A percentile compares a stretch with the other conserved stretches of the same genome.
phyloP scores from a whole-genome alignment of 2,888 invertebrate species.

The Macrophya annulata region DNA sequence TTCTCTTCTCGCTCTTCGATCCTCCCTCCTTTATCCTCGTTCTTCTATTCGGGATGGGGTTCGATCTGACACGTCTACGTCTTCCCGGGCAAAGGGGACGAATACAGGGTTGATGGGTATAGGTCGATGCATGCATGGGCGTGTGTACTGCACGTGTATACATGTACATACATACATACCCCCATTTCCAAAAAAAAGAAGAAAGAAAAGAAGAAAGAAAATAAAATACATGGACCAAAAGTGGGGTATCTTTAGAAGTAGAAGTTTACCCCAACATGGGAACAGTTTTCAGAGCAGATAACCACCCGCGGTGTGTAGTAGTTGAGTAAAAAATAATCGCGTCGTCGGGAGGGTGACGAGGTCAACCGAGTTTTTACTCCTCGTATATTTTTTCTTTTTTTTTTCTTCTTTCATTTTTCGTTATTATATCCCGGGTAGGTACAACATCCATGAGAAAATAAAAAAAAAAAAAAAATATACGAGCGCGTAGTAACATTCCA shows the following conservation, averaged over 20 bases:
- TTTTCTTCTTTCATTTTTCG: too few relatives aligned
- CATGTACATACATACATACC: background rate
- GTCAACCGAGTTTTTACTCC: constrained; percentile 26
- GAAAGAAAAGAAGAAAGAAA: too few relatives aligned
- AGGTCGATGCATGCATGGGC: constrained; percentile 6
- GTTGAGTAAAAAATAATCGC: constrained; percentile 39
- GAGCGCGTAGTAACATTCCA: background rate
- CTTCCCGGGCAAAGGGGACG: background rate
- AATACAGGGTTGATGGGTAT: background rate
- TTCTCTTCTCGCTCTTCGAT: background rate
- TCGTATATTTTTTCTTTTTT: background rate
- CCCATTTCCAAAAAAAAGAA: background rate
- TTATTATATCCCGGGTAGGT: background rate
- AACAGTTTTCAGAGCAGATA: constrained; percentile 29
- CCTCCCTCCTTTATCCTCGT: background rate
- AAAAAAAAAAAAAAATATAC: too few relatives aligned
- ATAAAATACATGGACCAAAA: background rate
- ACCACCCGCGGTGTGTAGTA: background rate
- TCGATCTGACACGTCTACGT: constrained; percentile 19
- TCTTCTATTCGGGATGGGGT: constrained; percentile 18
- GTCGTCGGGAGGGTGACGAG: constrained; percentile 17
- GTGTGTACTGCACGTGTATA: background rate
- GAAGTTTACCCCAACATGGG: constrained; percentile 3
- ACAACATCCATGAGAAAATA: background rate
- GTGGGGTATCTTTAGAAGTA: constrained; percentile 9